Base-by-base conservation (phyloP, 2,888 invertebrate genomes). In the Drosophila testacea region DNA sequence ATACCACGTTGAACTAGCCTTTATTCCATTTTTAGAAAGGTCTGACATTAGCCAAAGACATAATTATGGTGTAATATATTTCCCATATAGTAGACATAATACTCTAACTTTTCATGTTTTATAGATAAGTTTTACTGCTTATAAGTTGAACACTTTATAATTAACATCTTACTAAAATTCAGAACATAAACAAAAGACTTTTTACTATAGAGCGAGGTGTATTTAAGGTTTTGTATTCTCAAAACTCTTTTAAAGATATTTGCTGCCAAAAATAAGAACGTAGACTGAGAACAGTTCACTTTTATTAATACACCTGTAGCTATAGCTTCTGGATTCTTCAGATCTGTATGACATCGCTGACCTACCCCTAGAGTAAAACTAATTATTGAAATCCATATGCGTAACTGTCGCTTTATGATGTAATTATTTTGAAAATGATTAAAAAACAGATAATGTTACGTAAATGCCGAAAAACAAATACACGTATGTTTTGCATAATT, bases 401-500 rank as follows among this genome's bases (percentile, higher is more conserved):
- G 61, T 55, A 73, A 64, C 54, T 60, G n/a, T 51, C 22, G 55
- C 39, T 34, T 22, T 44, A 77, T 72, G 68, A 77, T 74, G 77
- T 66, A 76, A 77, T 77, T 9, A 28, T 28, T 39, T 7, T 32
- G 6, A 22, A 28, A 34, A 55, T 55, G 7, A 39, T 48, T 41
- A 48, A 16, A 47, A 73, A 50, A 32, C 50, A 62, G 16, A 28
- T 47, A 6, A 65, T 52, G 57, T 60, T 77, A 77, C 77, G 86
- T 68, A 78, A 62, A 41, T 3, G n/a, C 9, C 50, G 61, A 32
- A 57, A 38, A 47, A 27, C 6, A 34, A 34, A 27, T 30, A 16
- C 16, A 16, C 16, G 16, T 16, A 11, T 6, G 4, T 1, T 22
- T 4, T 69, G 38, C 38, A 63, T 46, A 66, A 63, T 55, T 34